A percentile compares a stretch with the other conserved stretches of the same genome.
Evolutionary conservation across 2,113 vertebrate species (phyloP).

Genomic region (Bambusicola thoracicus): DNA sequence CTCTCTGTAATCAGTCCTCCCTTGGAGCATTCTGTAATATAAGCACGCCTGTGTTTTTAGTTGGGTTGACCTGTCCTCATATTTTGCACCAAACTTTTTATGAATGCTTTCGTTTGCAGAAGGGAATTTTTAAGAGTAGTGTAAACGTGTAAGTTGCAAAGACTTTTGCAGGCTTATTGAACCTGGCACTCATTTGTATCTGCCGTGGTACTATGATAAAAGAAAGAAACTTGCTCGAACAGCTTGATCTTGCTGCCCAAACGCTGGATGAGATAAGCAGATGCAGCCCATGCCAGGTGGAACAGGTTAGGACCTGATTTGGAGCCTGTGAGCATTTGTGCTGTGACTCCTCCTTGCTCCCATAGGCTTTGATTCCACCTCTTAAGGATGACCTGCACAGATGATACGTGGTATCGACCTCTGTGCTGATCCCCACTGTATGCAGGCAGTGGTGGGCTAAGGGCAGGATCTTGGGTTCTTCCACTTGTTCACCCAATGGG

Average conservation of each 20-base stretch:
- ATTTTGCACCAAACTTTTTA: background rate
- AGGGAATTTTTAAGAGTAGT: background rate
- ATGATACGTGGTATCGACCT: background rate
- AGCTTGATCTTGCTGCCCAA: background rate
- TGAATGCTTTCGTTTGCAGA: background rate
- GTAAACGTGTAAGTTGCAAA: background rate
- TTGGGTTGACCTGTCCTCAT: background rate
- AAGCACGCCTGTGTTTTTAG: accelerated
- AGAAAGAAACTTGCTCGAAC: background rate
- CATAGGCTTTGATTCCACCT: background rate
- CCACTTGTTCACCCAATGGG: accelerated
- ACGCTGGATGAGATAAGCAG: background rate
- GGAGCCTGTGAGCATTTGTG: background rate
- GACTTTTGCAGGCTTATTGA: background rate
- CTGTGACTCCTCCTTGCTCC: background rate
- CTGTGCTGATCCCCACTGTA: background rate
- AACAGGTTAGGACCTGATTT: slow-evolving; percentile 25
- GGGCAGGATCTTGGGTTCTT: background rate
- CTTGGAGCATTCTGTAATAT: background rate
- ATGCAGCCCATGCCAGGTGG: background rate
- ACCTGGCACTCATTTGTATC: background rate
- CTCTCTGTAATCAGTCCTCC: background rate
- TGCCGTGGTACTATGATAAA: background rate
- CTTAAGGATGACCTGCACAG: background rate
- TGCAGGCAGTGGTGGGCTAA: background rate